These are phyloP conservation scores for Watsonalla cultraria DNA, from an alignment of 2,888 invertebrate genomes.

Conservation along the genomic window DNA sequence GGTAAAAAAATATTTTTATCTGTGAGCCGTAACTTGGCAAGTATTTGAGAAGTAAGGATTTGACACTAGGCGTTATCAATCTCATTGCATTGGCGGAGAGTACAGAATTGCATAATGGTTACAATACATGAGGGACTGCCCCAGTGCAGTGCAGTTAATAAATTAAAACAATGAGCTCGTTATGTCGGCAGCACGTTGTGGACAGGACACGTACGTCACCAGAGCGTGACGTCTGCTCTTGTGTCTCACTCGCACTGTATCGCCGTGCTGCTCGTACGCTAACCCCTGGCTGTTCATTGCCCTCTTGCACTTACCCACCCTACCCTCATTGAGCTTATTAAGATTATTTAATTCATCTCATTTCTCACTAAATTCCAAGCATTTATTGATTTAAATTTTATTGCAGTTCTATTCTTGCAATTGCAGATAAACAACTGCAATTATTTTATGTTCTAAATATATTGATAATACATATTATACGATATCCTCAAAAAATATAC, in stretches of 20 bases:
- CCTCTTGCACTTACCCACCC: conserved; percentile 35
- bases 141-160: conserved; percentile 16
- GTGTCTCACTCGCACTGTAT: conserved; percentile 37
- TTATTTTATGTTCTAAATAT: too few relatives aligned
- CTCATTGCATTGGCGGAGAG: not conserved
- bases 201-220: conserved; percentile 55
- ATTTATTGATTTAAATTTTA: not conserved
- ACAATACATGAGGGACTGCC: not conserved
- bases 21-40: too few relatives aligned
- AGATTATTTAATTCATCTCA: conserved; percentile 22
- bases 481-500: too few relatives aligned
- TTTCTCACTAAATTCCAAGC: conserved; percentile 13
- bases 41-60: not conserved
- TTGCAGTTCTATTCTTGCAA: too few relatives aligned
- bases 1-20: not conserved
- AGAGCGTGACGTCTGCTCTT: conserved; percentile 56
- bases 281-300: conserved; percentile 50
- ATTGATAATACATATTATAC: too few relatives aligned
- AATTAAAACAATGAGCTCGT: conserved; percentile 36
- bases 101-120: not conserved
- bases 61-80: not conserved
- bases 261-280: conserved; percentile 32
- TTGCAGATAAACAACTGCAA: too few relatives aligned
- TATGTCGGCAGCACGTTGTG: conserved; percentile 37
- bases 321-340: conserved; percentile 45